These are phyloP conservation scores for Dryas iulia DNA, from an alignment of 1,140 invertebrate species.

Conservation along the genomic window DNA sequence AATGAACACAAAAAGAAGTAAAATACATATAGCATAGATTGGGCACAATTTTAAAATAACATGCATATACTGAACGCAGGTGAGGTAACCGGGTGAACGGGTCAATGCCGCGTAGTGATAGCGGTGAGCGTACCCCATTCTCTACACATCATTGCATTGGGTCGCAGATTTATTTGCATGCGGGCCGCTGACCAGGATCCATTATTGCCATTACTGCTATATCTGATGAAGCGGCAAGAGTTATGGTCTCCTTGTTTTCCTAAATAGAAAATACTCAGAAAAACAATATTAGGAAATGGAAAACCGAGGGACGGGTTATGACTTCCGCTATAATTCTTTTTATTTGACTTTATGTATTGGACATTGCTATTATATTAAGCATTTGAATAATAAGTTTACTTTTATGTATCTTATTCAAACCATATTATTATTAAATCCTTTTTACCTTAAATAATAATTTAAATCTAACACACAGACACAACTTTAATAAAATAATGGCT, in stretches of 20 bases:
- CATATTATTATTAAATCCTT: background rate
- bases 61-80: constrained; percentile 10
- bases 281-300: constrained; percentile 49
- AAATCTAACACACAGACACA: background rate
- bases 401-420: background rate
- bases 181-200: constrained; percentile 79
- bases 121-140: constrained; percentile 57
- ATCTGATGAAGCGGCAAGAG: constrained; percentile 77
- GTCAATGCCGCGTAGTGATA: constrained; percentile 43
- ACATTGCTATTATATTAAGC: background rate
- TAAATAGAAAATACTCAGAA: constrained; percentile 66
- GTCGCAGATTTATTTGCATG: constrained; percentile 80
- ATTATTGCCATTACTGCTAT: constrained; percentile 77
- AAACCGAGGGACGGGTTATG: constrained; percentile 62
- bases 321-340: constrained; percentile 70
- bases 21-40: constrained; percentile 12
- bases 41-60: constrained; percentile 10
- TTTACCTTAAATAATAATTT: background rate
- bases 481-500: background rate
- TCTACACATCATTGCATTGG: constrained; percentile 79
- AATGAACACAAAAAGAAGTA: constrained; percentile 41
- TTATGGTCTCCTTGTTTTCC: constrained; percentile 75
- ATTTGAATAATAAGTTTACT: background rate
- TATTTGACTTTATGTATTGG: constrained; percentile 28
- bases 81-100: constrained; percentile 33